Percentiles rank a stretch among this genome's conserved stretches.
These are phyloP conservation scores for Cheilosia vulpina DNA, from an alignment of 2,888 invertebrate species.

Conservation along the genomic window DNA sequence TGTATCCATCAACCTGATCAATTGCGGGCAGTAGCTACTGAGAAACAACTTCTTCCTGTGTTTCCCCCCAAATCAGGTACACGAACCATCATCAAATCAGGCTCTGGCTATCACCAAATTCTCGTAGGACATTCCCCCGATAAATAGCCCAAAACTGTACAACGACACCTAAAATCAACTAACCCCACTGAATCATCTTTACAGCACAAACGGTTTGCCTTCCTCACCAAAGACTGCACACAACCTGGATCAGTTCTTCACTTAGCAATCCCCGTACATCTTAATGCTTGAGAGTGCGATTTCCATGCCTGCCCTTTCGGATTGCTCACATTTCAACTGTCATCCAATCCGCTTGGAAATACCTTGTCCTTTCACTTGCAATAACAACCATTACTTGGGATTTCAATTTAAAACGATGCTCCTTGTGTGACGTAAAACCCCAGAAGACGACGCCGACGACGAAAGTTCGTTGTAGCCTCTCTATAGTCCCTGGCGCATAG, in stretches of 20 bases:
- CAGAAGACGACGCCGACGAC: neutral
- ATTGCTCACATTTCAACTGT: neutral
- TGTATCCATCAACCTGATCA: too few species aligned
- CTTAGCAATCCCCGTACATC: neutral
- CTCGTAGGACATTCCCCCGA: too few species aligned
- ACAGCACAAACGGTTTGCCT: too few species aligned
- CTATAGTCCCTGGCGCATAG: neutral
- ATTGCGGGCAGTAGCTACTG: too few species aligned
- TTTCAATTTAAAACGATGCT: neutral
- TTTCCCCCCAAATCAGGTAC: too few species aligned
- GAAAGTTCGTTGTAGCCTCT: neutral
- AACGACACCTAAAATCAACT: too few species aligned
- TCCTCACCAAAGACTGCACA: neutral
- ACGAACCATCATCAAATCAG: too few species aligned
- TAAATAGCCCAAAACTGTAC: too few species aligned
- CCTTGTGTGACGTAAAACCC: neutral
- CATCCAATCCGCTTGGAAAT: neutral
- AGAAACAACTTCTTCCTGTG: too few species aligned
- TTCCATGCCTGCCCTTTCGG: neutral
- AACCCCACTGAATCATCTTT: too few species aligned
- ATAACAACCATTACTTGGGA: too few species aligned
- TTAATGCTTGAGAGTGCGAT: neutral
- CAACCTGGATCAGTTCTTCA: neutral
- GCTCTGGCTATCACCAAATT: too few species aligned
- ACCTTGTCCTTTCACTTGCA: constrained; percentile 2